Base-by-base conservation (phyloP, 2,113 vertebrate species). In the Pseudorectes ferrugineus region DNA sequence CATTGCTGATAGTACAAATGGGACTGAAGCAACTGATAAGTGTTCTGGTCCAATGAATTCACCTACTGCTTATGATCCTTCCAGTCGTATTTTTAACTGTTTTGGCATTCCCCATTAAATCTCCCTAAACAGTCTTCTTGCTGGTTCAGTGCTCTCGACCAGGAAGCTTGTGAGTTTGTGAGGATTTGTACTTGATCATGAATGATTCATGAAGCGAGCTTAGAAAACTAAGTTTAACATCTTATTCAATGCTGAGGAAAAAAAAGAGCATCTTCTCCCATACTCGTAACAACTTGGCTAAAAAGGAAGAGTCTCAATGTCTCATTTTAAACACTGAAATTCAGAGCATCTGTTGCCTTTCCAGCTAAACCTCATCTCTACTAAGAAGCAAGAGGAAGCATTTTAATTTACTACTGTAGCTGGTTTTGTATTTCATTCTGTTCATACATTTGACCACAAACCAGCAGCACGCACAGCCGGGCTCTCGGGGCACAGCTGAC, bases 181-280 rank as follows among this genome's bases (percentile, higher is more conserved):
- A 88, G 77, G 92, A 95, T 94, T 94, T 94, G 91, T 85, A 78
- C 52, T 93, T 94, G 88, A 84, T 96, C 75, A 92, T 96, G 95
- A 97, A 97, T 97, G 94, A 96, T 97, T 97, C 95, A 97, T 96
- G 54, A 97, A 89, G 73, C 10, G 15, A 90, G 72, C 93, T 95
- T 85, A 76, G 88, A 93, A 97, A 96, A 96, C 79, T 73, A 95
- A 93, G 83, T 92, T 97, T 97, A 97, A 96, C 92, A 89, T 94
- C 95, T 95, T 94, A 94, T 74, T 97, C 79, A 89, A 80, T 40
- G 73, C 74, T 57, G 71, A 91, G 62, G 85, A 10, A 89, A 88
- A 93, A 95, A 96, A 94, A 95, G 93, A 95, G 84, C 94, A 94
- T 87, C 92, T 96, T 94, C 81, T 92, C 42, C 84, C 65, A 19